Base-by-base conservation (phyloP, 2,797 vertebrate genomes). In the Manis pentadactyla region DNA sequence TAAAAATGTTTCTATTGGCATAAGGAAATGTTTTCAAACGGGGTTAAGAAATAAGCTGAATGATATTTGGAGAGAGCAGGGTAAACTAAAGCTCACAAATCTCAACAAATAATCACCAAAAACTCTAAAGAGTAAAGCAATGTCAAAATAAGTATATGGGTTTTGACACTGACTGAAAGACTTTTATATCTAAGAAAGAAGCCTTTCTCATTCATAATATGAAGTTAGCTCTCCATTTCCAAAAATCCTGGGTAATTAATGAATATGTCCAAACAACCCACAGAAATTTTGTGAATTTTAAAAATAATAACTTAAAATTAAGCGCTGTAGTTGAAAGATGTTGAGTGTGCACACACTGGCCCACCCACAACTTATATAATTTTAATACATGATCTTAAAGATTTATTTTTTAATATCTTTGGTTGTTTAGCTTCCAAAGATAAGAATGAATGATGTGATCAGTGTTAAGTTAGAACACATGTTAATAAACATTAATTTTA, bases 1-100 rank as follows among this genome's bases (percentile, higher is more conserved):
- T 85, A n/a, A 85, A 94, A 92, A 61, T 66, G 46, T 63, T 78
- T 96, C 39, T 83, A 46, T 37, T 87, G 49, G 59, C 11, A 51
- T 68, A 97, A 81, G 42, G 18, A 85, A 82, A 84, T 59, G 7
- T 75, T 86, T 91, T 83, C 21, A 95, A 89, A 53, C 68, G 21
- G 25, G 39, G 21, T 57, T 69, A 42, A 93, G 92, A 79, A 92
- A n/a, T 57, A 64, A 93, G n/a, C 61, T 71, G 31, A 21, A 39
- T 95, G 90, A 68, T 5, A 82, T 79, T 77, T 73, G 81, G 39
- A 97, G 46, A 90, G 49, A 69, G n/a, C 13, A 17, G 27, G 23
- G 31, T 84, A 71, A 23, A 74, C 6, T 84, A 25, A 92, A 73
- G 63, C 57, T 94, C 63, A 88, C 57, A 59, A 29, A 74, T 75